A percentile compares a stretch with the other conserved stretches of the same genome.
phyloP scores from a whole-genome alignment of 2,797 vertebrate species.

The Acrossocheilus wenchowensis region DNA sequence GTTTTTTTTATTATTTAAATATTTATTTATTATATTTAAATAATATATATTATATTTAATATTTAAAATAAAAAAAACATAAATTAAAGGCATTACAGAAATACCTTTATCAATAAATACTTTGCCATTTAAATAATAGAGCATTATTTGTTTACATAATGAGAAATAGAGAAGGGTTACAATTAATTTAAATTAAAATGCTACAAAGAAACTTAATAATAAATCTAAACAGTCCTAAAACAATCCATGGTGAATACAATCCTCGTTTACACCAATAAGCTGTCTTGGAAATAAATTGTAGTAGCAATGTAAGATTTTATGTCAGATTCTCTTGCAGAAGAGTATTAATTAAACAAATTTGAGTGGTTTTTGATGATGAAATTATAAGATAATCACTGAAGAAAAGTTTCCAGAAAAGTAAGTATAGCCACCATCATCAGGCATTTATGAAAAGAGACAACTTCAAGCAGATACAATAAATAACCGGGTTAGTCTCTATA shows the following conservation, averaged over 20 bases:
- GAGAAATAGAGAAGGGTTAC: not conserved
- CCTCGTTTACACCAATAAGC: not conserved
- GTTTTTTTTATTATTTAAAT: not conserved
- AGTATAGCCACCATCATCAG: not conserved
- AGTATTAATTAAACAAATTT: not conserved
- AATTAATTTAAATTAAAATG: not conserved
- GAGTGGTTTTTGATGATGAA: not conserved
- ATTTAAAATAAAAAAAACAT: too few relatives aligned
- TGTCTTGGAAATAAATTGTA: not conserved
- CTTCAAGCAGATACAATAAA: not conserved
- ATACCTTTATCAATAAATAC: not conserved
- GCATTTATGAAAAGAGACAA: not conserved
- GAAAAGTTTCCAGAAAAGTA: not conserved
- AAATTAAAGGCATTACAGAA: not conserved
- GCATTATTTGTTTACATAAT: not conserved
- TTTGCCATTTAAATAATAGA: not conserved
- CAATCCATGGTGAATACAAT: not conserved
- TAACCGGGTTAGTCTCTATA: slow-evolving; percentile 5
- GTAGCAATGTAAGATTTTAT: not conserved
- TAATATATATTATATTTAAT: too few relatives aligned
- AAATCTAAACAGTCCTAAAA: not conserved
- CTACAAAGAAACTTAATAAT: too few relatives aligned
- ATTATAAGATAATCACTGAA: not conserved
- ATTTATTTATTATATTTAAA: not conserved
- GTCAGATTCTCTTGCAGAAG: not conserved